A percentile compares a stretch with the other conserved stretches of the same genome.
phyloP scores from a whole-genome alignment of 1,140 invertebrate genomes.

The Polyergus mexicanus region DNA sequence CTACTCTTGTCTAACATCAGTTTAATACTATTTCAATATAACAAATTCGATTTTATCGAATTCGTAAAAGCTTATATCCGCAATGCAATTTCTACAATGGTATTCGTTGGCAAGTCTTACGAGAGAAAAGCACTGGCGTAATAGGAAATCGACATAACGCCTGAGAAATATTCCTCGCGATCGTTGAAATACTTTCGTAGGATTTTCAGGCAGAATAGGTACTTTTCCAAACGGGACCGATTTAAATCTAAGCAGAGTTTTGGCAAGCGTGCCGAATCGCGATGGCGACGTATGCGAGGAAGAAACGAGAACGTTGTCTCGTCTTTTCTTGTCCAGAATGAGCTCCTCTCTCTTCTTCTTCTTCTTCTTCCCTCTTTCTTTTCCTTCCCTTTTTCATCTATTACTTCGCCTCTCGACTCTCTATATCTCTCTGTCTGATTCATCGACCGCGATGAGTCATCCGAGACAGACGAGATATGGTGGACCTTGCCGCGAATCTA shows the following conservation, averaged over 20 bases:
- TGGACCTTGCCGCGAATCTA: constrained; percentile 81
- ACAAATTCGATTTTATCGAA: not conserved
- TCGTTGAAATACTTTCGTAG: constrained; percentile 76
- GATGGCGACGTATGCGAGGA: constrained; percentile 23
- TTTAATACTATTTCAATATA: constrained; percentile 16
- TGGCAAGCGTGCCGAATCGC: constrained; percentile 73
- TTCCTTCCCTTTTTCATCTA: constrained; percentile 65
- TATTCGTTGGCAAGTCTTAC: not conserved
- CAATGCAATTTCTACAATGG: constrained; percentile 41
- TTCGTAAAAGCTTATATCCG: constrained; percentile 11
- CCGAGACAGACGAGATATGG: constrained; percentile 67
- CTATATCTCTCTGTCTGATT: constrained; percentile 54
- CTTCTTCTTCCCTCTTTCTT: constrained; percentile 61
- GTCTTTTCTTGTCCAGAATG: constrained; percentile 59
- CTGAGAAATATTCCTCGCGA: constrained; percentile 56
- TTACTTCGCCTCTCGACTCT: constrained; percentile 35
- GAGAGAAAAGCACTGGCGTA: not conserved
- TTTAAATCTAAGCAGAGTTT: constrained; percentile 78
- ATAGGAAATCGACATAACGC: constrained; percentile 18
- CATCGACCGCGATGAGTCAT: constrained; percentile 66
- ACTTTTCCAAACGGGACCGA: constrained; percentile 77
- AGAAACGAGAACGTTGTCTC: constrained; percentile 47
- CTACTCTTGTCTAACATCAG: not conserved
- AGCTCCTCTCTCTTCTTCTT: constrained; percentile 66
- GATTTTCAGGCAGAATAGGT: constrained; percentile 58